A percentile compares a stretch with the other conserved stretches of the same genome.
Evolutionary conservation across 2,888 invertebrate species (phyloP).

Genomic region (Parelbella ahira): DNA sequence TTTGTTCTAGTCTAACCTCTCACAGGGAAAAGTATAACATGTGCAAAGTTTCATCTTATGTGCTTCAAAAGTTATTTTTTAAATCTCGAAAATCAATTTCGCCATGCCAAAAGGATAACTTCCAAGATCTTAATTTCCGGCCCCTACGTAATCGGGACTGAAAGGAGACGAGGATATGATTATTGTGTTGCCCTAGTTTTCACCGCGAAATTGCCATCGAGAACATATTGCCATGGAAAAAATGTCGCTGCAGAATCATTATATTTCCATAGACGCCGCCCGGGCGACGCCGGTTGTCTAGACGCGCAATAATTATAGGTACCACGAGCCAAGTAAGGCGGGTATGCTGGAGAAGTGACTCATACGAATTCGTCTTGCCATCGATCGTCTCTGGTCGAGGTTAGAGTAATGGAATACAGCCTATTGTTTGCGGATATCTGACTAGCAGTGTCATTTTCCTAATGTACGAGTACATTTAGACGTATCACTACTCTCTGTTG

Average conservation of each 20-base stretch:
- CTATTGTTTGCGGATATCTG: conserved; percentile 40
- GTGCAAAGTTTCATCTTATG: too few relatives aligned
- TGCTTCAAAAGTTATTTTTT: too few relatives aligned
- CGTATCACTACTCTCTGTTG: neutral
- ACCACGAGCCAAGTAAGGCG: conserved; percentile 67
- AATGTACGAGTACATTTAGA: conserved; percentile 13
- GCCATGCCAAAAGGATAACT: too few relatives aligned
- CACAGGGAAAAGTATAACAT: too few relatives aligned
- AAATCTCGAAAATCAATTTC: too few relatives aligned
- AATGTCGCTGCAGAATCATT: conserved; percentile 48
- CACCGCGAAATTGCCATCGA: conserved; percentile 18
- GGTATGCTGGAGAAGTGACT: conserved; percentile 65
- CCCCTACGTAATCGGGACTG: conserved; percentile 1
- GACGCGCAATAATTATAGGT: conserved; percentile 68
- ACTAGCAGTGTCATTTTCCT: conserved; percentile 8
- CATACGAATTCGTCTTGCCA: conserved; percentile 62
- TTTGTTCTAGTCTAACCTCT: too few relatives aligned
- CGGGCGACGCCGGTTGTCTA: conserved; percentile 70
- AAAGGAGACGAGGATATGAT: conserved; percentile 1
- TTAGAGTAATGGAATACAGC: conserved; percentile 50
- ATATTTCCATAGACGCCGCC: conserved; percentile 63
- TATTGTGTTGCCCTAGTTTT: conserved; percentile 26
- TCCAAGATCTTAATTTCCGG: conserved; percentile 9
- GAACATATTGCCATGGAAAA: conserved; percentile 34
- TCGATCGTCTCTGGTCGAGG: conserved; percentile 64